A percentile compares a stretch with the other conserved stretches of the same genome.
phyloP scores from a whole-genome alignment of 1,140 invertebrate species.

The Calephelis virginiensis region DNA sequence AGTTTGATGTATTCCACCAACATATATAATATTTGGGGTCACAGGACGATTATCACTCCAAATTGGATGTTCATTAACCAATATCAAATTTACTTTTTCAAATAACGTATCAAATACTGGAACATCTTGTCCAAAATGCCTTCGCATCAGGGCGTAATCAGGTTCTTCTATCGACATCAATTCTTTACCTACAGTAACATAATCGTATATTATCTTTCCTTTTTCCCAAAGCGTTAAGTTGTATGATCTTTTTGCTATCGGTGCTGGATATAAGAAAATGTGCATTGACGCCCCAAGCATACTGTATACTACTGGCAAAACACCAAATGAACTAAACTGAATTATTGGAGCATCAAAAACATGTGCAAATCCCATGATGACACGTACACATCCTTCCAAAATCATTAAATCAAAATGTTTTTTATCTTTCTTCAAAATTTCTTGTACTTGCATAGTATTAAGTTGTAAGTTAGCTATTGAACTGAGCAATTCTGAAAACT shows the following conservation, averaged over 20 bases:
- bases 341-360: conserved; percentile 45
- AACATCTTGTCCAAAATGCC: conserved; percentile 57
- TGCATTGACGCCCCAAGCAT: conserved; percentile 34
- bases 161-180: conserved; percentile 3
- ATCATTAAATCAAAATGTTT: too few relatives aligned
- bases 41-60: conserved; percentile 45
- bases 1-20: conserved; percentile 71
- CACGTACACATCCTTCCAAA: neutral
- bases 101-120: conserved; percentile 60
- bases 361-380: conserved; percentile 5
- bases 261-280: conserved; percentile 35
- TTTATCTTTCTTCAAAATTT: too few relatives aligned
- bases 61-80: conserved; percentile 68
- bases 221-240: conserved; percentile 36
- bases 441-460: too few relatives aligned
- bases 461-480: conserved; percentile 21
- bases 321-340: conserved; percentile 40
- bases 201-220: conserved; percentile 35
- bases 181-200: conserved; percentile 34
- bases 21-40: conserved; percentile 63
- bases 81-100: conserved; percentile 75
- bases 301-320: conserved; percentile 26
- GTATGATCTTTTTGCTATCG: conserved; percentile 27
- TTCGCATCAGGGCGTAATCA: conserved; percentile 49
- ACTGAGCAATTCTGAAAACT: neutral